These are phyloP conservation scores for Amiota mariae DNA, from an alignment of 2,888 invertebrate genomes.

Conservation along the genomic window DNA sequence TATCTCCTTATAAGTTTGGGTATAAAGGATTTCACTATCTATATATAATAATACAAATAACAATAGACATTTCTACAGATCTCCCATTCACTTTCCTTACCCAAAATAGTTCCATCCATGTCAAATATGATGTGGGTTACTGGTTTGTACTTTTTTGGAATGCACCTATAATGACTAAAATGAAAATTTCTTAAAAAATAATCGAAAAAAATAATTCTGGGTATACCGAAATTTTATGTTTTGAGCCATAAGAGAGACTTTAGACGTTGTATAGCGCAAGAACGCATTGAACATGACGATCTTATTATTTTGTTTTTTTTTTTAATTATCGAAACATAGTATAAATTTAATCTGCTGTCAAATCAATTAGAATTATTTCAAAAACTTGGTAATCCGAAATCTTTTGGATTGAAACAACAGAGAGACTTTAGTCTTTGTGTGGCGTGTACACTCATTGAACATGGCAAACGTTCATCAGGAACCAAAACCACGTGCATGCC, in stretches of 20 bases:
- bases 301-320: neutral
- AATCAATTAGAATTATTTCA: conserved; percentile 15
- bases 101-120: conserved; percentile 26
- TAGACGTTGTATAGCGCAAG: neutral
- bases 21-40: neutral
- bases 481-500: conserved; percentile 90
- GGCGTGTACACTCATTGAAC: conserved; percentile 75
- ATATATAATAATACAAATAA: no score
- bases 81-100: neutral
- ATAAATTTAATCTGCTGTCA: neutral
- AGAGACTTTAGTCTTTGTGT: conserved; percentile 82
- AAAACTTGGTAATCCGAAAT: conserved; percentile 85
- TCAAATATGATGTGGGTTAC: conserved; percentile 29
- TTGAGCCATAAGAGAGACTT: no score
- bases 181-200: neutral
- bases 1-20: neutral
- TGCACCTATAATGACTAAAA: neutral
- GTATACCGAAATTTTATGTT: neutral
- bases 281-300: neutral
- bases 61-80: no score
- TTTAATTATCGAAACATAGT: neutral
- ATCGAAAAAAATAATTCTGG: neutral
- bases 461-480: conserved; percentile 77
- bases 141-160: neutral
- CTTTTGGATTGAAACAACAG: conserved; percentile 84